These are phyloP conservation scores for Phoebastria nigripes DNA, from an alignment of 2,797 vertebrate genomes.

Conservation along the genomic window DNA sequence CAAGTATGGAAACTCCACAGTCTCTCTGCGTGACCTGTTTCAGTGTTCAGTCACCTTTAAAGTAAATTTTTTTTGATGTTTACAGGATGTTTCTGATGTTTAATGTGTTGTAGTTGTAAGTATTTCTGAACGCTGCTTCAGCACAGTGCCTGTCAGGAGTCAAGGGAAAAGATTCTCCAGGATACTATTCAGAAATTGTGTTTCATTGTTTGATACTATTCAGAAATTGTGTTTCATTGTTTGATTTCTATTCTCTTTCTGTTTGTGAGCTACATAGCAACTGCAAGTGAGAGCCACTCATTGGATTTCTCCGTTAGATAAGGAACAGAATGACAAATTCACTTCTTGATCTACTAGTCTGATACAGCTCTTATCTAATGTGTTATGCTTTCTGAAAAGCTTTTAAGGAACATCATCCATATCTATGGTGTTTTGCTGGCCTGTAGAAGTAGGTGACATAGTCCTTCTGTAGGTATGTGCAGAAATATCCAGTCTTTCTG, in stretches of 20 bases:
- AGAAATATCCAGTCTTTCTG: background rate
- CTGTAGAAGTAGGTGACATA: background rate
- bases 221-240: background rate
- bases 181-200: background rate
- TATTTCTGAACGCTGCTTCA: background rate
- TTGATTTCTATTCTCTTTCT: background rate
- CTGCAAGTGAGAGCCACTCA: background rate
- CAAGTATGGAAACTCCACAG: background rate
- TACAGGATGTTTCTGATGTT: background rate
- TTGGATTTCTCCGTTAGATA: background rate
- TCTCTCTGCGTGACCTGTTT: background rate
- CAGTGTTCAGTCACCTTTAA: background rate
- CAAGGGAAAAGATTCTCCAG: background rate
- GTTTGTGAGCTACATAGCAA: background rate
- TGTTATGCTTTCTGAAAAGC: background rate
- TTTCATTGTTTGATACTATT: background rate
- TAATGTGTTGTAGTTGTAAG: background rate
- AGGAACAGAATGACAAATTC: background rate
- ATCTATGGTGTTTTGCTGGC: background rate
- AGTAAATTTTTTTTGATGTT: background rate
- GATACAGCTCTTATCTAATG: background rate
- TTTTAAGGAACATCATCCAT: accelerated
- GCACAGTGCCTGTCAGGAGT: background rate
- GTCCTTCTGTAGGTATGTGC: background rate
- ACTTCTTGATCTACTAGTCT: background rate